Percentiles rank a stretch among this genome's conserved stretches.
phyloP scores from a whole-genome alignment of 2,888 invertebrate species.

The Drosophila ustulata region DNA sequence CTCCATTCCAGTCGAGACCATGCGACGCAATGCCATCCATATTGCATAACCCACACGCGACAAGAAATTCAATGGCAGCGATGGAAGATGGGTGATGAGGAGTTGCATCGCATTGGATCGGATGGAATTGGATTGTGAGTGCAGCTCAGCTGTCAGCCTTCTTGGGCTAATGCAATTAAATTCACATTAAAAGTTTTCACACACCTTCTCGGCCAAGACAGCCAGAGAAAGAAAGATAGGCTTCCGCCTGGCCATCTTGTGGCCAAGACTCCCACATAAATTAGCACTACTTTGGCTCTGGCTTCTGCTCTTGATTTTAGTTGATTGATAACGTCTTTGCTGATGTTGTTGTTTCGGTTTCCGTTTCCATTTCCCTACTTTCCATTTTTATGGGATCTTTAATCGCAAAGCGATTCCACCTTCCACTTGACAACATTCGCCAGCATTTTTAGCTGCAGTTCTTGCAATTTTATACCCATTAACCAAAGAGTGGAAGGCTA shows the following conservation, averaged over 20 bases:
- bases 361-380: slow-evolving; percentile 32
- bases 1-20: slow-evolving; percentile 5
- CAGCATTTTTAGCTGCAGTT: slow-evolving; percentile 41
- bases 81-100: slow-evolving; percentile 19
- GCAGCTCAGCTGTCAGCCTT: slow-evolving; percentile 62
- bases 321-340: slow-evolving; percentile 27
- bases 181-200: slow-evolving; percentile 79
- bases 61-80: slow-evolving; percentile 70
- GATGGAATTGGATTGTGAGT: slow-evolving; percentile 34
- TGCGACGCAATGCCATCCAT: slow-evolving; percentile 24
- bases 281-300: slow-evolving; percentile 48
- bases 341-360: slow-evolving; percentile 49
- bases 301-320: slow-evolving; percentile 10
- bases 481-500: not conserved
- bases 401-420: not conserved
- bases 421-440: slow-evolving; percentile 47
- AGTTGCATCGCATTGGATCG: slow-evolving; percentile 15
- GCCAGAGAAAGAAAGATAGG: not conserved
- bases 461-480: slow-evolving; percentile 27
- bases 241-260: slow-evolving; percentile 13
- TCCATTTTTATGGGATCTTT: slow-evolving; percentile 14
- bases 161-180: slow-evolving; percentile 75
- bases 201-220: slow-evolving; percentile 44
- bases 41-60: slow-evolving; percentile 76
- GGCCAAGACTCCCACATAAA: slow-evolving; percentile 71